Base-by-base conservation (phyloP, 35 echinoderm and acorn worm species). In the Apostichopus californicus region DNA sequence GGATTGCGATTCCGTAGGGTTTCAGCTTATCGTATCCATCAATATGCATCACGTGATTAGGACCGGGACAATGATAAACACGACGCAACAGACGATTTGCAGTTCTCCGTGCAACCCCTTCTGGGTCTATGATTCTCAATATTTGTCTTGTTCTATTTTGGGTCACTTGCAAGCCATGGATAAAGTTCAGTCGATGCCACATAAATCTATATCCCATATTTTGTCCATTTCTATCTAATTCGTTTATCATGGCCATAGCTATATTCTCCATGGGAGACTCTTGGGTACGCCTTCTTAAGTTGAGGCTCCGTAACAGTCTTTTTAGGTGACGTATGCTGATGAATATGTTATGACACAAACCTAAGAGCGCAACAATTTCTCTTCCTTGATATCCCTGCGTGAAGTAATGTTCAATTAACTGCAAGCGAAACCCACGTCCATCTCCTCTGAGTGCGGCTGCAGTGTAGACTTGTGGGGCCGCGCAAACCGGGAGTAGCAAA, bases 1-100 rank as follows among this genome's bases (percentile, higher is more conserved):
- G 93, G 24, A 96, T 93, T 21, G 58, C 63, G 4, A 96, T 91
- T 1, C 94, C 94, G 78, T 90, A 96, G 1, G 92, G 92, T 53
- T 93, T 96, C 21, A 96, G 77, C 84, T 96, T 93, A 56, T 96
- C 92, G 65, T 96, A 96, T 1, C 85, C 77, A 88, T 96, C 95
- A 52, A 93, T 22, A 65, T 95, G 94, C 91, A 92, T 84, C 2
- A 84, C 68, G 71, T 77, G 81, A 80, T 96, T 93, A 53, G 95
- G 87, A 56, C 95, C 92, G 14, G 22, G n/a, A 73, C 85, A 78
- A 65, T 21, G 13, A 81, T 96, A 96, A 14, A 24, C 17, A 26
- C 95, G 78, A 13, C 86, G 63, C 8, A 22, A n/a, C 15, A 93
- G n/a, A 15, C 92, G 87, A 89, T 91, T 53, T 54, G 28, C 78